Percentiles rank a stretch among this genome's conserved stretches.
These are phyloP conservation scores for Sebastes miniatus DNA, from an alignment of 2,797 vertebrate genomes.

Conservation along the genomic window DNA sequence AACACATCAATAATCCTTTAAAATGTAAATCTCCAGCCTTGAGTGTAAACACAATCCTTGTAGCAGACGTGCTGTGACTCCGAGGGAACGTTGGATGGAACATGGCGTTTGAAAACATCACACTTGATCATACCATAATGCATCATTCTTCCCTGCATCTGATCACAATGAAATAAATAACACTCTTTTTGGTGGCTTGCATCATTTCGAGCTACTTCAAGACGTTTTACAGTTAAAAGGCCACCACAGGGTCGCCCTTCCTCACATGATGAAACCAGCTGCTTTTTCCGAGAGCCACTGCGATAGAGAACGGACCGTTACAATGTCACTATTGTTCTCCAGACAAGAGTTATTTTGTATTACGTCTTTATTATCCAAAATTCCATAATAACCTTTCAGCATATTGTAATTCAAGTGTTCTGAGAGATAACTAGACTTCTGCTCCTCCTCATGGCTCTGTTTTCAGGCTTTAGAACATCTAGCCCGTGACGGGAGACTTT, in stretches of 20 bases:
- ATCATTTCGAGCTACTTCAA: conserved; percentile 1
- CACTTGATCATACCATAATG: background rate
- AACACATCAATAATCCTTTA: conserved; percentile 16
- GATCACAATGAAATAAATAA: background rate
- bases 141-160: background rate
- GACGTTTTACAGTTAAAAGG: background rate
- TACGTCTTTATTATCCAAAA: too few species aligned
- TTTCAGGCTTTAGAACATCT: fast-evolving
- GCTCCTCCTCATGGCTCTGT: too few species aligned
- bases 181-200: background rate
- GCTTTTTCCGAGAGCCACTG: background rate
- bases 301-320: background rate
- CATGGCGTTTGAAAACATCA: background rate
- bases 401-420: too few species aligned
- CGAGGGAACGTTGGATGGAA: background rate
- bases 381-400: too few species aligned
- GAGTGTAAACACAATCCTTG: background rate
- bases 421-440: too few species aligned
- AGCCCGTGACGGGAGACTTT: too few species aligned
- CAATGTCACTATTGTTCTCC: conserved; percentile 9
- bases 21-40: conserved; percentile 20
- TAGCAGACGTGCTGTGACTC: background rate
- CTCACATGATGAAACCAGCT: background rate
- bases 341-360: background rate
- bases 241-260: background rate